Evolutionary conservation across 1,140 invertebrate genomes (phyloP), one percentile per base, ranked within the genome.

Genomic region (Kradibia gibbosae): DNA sequence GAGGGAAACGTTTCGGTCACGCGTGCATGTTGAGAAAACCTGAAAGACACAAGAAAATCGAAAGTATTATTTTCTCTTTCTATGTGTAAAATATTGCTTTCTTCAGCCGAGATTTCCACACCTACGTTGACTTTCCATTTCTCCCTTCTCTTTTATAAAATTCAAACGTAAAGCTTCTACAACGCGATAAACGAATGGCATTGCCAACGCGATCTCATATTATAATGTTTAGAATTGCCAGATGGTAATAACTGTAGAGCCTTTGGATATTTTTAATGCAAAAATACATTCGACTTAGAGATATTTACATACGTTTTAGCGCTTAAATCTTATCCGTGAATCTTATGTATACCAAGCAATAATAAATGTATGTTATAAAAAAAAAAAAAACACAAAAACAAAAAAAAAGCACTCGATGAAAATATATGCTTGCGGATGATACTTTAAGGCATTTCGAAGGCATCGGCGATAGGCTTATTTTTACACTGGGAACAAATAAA

Each of bases 111-210:
- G 8, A 53, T 70, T 42, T 36, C 13, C n/a, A 20, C 76, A 55
- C 62, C 62, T 78, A 65, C 45, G 53, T 55, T 4, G 11, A n/a
- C 55, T 62, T n/a, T 62, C 48, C 57, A n/a, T 65, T 77, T 62
- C 55, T 76, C 36, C 55, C 17, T 65, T 77, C 39, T 60, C 15
- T 75, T 75, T n/a, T n/a, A 39, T 45, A 39, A 11, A 7, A 39
- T 67, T 67, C 11, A 15, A 39, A 22, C 8, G 2, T 67, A 22
- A 36, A 67, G 31, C 28, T n/a, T 71, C 67, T 48, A 20, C 1
- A 42, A 39, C 4, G 20, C n/a, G 13, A 10, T 45, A 17, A 70
- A 42, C n/a, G 28, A 11, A 34, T 15, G 31, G 34, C 10, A 31
- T 62, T 15, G 31, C 31, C 28, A 34, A n/a, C n/a, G n/a, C n/a